Evolutionary conservation across 2,888 invertebrate species (phyloP).

Genomic region (Alloplasta piceator): DNA sequence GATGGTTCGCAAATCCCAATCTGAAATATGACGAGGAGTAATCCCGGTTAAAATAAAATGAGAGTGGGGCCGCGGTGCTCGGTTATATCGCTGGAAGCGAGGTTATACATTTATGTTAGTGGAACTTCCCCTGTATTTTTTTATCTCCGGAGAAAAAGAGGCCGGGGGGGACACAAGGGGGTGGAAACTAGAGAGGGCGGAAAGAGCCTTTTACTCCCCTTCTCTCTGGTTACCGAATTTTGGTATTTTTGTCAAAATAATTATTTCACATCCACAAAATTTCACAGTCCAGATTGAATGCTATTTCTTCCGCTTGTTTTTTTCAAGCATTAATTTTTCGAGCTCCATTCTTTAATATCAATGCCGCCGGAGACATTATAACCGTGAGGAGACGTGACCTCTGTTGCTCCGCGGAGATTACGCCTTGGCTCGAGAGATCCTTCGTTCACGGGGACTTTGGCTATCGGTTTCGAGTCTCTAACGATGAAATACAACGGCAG

Average conservation of each 20-base stretch:
- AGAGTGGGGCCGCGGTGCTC: conserved; percentile 58
- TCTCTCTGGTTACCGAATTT: conserved; percentile 38
- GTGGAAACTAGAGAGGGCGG: conserved; percentile 52
- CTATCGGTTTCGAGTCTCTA: conserved; percentile 74
- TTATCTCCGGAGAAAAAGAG: conserved; percentile 30
- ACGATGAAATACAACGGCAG: conserved; percentile 76
- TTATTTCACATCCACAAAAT: too few relatives aligned
- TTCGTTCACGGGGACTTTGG: conserved; percentile 40
- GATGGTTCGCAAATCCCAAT: conserved; percentile 81
- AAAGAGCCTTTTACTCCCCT: conserved; percentile 40
- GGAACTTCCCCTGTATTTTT: conserved; percentile 18
- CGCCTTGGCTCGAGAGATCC: conserved; percentile 55
- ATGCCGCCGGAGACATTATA: conserved; percentile 55
- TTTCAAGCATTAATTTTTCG: too few relatives aligned
- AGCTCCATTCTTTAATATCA: too few relatives aligned
- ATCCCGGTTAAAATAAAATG: conserved; percentile 78
- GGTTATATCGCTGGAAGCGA: conserved; percentile 58
- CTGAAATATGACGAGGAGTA: conserved; percentile 81
- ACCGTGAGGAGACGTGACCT: conserved; percentile 43
- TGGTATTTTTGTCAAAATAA: conserved; percentile 26
- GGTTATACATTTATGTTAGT: conserved; percentile 32
- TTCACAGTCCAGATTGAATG: too few relatives aligned
- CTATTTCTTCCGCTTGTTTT: too few relatives aligned
- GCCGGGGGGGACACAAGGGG: conserved; percentile 65
- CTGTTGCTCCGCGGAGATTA: conserved; percentile 58